Evolutionary conservation across 2,113 vertebrate species (phyloP), one percentile per base, ranked within the genome.

Genomic region (Oncorhynchus masou): DNA sequence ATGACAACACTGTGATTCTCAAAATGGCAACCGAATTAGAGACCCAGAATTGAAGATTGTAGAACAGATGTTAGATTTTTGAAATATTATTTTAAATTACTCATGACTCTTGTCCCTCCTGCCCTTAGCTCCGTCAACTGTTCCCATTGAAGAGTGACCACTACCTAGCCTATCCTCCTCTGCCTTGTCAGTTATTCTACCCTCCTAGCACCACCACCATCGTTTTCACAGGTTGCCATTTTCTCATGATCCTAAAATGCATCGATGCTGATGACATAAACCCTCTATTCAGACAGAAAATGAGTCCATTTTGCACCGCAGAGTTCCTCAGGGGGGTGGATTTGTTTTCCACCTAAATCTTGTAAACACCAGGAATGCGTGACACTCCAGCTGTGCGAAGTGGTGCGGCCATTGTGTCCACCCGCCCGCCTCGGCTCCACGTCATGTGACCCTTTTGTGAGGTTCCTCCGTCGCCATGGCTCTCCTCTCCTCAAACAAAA

Each of bases 291-390:
- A 48, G 68, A 48, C 45, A 22, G 45, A 70, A 68, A 69, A 49
- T 20, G 22, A 45, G 34, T 12, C 45, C 45, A 24, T 70, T 49
- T 49, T 70, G 68, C 13, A n/a, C 20, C 68, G n/a, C 34, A 6
- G 25, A 6, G 34, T 70, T 70, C 68, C 45, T 70, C 45, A 0
- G 68, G n/a, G 6, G 74, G 45, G 74, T 22, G 68, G 19, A 20
- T 73, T 73, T 54, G 6, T 68, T 31, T 67, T 12, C 72, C 72
- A 9, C 19, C 59, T 64, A 57, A 57, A 24, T 68, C 71, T 34
- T 69, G 65, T 67, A 69, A 72, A 31, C 64, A 73, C 29, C 29
- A 74, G 77, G 71, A 69, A 73, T 60, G 48, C 22, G 62, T 68
- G 65, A 60, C 71, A 13, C 62, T 54, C 65, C 62, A 60, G 49